Evolutionary conservation across 2,797 vertebrate genomes (phyloP).

Genomic region (Acridotheres tristis): DNA sequence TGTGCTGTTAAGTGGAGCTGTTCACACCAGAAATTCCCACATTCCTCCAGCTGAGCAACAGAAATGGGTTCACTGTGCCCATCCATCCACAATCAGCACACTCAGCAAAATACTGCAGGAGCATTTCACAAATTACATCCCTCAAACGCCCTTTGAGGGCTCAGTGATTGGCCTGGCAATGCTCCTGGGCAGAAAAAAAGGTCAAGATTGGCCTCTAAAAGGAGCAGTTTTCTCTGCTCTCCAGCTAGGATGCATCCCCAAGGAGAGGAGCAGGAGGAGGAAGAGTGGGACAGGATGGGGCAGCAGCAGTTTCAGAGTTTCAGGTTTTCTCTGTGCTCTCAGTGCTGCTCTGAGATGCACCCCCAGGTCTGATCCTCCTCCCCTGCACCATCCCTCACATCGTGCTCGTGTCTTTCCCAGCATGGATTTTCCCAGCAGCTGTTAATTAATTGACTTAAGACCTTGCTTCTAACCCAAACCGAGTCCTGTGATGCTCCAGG

Average conservation of each 20-base stretch:
- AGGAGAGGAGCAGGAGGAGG: background rate
- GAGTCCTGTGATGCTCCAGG: background rate
- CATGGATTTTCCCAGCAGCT: background rate
- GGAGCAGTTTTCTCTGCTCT: background rate
- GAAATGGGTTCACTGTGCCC: background rate
- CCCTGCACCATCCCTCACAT: background rate
- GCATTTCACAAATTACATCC: accelerated
- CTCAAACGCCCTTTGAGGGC: background rate
- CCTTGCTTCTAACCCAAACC: background rate
- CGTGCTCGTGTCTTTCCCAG: accelerated
- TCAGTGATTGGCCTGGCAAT: background rate
- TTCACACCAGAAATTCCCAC: background rate
- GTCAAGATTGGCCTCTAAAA: background rate
- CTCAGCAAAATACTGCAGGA: background rate
- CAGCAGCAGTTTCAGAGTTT: background rate
- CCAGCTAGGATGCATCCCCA: background rate
- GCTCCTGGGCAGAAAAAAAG: background rate
- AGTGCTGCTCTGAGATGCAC: accelerated
- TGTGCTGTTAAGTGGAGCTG: background rate
- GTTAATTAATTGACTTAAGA: background rate
- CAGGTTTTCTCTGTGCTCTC: background rate
- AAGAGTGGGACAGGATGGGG: background rate
- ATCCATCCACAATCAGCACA: accelerated
- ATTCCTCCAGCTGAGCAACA: background rate
- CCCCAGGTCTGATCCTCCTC: background rate